Evolutionary conservation across 2,113 vertebrate genomes (phyloP).

Genomic region (Apaloderma vittatum): DNA sequence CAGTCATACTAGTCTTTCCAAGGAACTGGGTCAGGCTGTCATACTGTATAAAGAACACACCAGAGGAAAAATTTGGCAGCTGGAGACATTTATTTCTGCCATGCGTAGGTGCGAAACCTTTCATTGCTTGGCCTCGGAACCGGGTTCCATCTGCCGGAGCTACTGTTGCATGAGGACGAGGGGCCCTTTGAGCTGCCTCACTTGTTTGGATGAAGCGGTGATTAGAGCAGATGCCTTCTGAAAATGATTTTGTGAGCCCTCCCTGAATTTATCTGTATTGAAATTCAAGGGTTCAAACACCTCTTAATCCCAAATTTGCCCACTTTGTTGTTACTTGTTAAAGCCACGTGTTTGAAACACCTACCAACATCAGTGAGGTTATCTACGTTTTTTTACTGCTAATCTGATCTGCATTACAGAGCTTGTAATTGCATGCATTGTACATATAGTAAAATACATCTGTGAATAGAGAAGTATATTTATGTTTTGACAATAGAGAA

Average conservation of each 20-base stretch:
- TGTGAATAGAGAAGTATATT: background rate
- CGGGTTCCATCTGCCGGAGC: conserved; percentile 27
- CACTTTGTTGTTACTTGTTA: background rate
- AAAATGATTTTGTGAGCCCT: background rate
- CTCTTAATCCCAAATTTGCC: background rate
- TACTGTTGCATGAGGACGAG: background rate
- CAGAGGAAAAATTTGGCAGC: background rate
- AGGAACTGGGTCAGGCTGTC: background rate
- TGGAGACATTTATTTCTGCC: conserved; percentile 34
- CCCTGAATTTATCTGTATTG: background rate
- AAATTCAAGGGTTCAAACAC: background rate
- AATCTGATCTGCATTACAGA: background rate
- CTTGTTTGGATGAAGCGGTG: background rate
- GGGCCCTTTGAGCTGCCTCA: background rate
- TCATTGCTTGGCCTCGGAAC: background rate
- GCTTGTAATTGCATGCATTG: background rate
- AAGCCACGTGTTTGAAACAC: background rate
- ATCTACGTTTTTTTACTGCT: background rate
- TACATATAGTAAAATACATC: background rate
- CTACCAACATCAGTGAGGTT: background rate
- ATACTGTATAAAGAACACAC: background rate
- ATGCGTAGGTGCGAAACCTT: conserved; percentile 1
- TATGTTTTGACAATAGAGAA: background rate
- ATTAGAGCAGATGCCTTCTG: background rate
- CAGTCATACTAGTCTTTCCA: background rate